phyloP scores from a whole-genome alignment of 2,797 vertebrate species.

The Limosa lapponica region DNA sequence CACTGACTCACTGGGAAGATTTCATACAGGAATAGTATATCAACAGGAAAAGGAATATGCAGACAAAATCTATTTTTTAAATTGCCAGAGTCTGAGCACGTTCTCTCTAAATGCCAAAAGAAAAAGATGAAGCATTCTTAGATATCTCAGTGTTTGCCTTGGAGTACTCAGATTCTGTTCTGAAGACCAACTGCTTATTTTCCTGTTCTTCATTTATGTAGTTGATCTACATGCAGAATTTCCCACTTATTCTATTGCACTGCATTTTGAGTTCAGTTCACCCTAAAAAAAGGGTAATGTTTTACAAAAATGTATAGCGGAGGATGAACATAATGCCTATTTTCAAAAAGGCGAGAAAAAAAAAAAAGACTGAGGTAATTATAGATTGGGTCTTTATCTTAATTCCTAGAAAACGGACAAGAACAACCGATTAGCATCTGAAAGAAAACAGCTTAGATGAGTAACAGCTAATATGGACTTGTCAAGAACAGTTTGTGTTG shows the following conservation, averaged over 20 bases:
- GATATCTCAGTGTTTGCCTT: background rate
- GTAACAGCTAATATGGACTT: background rate
- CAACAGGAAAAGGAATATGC: background rate
- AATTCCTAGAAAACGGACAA: background rate
- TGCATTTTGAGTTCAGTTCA: background rate
- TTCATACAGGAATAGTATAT: background rate
- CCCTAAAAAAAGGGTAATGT: background rate
- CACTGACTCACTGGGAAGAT: background rate
- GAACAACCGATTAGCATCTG: background rate
- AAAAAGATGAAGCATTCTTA: background rate
- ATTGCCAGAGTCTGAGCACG: background rate
- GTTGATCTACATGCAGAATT: background rate
- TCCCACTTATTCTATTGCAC: background rate
- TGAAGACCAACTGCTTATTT: background rate
- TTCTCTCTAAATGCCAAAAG: background rate
- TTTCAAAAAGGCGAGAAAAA: background rate
- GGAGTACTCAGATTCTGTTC: background rate
- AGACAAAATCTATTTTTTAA: background rate
- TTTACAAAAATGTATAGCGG: background rate
- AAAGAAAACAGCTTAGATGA: background rate
- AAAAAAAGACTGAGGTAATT: background rate
- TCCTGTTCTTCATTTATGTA: background rate
- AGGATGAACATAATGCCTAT: background rate
- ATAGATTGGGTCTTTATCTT: background rate
- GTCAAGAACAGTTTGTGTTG: background rate